A percentile compares a stretch with the other conserved stretches of the same genome.
Conservation (phyloP, 2,797 vertebrate genomes). For the Oreochromis grahami region DNA sequence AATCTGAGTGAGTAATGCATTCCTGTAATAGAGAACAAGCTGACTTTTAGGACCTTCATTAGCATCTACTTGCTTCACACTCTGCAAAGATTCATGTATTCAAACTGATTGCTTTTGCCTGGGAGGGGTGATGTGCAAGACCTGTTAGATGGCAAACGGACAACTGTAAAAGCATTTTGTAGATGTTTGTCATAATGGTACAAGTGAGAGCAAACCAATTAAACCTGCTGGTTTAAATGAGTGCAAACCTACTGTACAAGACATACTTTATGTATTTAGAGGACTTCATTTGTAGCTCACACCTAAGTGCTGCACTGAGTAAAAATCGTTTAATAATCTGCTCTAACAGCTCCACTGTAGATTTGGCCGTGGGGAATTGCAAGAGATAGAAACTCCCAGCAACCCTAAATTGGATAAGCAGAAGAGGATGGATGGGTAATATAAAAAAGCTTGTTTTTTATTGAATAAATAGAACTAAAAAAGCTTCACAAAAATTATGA, state of each 20-base stretch:
- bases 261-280: background rate
- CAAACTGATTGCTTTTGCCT: accelerated
- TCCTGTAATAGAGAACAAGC: background rate
- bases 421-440: background rate
- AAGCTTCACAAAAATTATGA: background rate
- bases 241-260: background rate
- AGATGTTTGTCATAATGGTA: background rate
- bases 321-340: background rate
- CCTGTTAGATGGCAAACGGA: background rate
- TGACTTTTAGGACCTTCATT: background rate
- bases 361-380: background rate
- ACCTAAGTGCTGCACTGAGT: background rate
- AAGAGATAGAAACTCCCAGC: background rate
- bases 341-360: background rate
- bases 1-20: background rate
- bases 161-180: background rate
- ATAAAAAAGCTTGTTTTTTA: background rate
- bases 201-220: background rate
- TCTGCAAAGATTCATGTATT: background rate
- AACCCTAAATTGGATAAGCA: background rate
- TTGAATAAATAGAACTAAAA: background rate
- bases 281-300: background rate
- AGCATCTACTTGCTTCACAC: background rate
- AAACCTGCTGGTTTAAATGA: background rate
- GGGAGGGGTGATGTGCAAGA: background rate